Evolutionary conservation across 2,113 vertebrate species (phyloP).

Genomic region (Astatotilapia flaviijosephi): DNA sequence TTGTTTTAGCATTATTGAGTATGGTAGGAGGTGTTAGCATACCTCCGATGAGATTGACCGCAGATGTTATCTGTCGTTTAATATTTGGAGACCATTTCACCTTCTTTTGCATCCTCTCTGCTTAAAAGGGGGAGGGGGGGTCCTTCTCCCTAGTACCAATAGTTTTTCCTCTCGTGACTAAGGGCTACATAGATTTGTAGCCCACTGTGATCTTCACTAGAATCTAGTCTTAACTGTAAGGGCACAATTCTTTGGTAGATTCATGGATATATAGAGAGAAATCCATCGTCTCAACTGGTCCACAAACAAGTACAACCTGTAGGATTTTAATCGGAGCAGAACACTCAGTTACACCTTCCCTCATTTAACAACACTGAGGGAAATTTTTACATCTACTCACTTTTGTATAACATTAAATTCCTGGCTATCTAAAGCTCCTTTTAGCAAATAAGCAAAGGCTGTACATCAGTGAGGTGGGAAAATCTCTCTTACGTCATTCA

Average conservation of each 20-base stretch:
- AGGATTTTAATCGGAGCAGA: not conserved
- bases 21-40: not conserved
- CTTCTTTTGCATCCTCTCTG: not conserved
- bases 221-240: not conserved
- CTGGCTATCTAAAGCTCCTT: not conserved
- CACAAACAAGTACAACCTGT: not conserved
- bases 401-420: not conserved
- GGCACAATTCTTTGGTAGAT: not conserved
- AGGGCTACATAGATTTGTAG: not conserved
- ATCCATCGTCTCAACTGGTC: not conserved
- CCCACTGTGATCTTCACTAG: not conserved
- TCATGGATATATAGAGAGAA: not conserved
- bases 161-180: not conserved
- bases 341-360: not conserved
- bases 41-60: not conserved
- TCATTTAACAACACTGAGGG: not conserved
- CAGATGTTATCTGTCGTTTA: not conserved
- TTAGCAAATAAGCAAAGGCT: not conserved
- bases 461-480: not conserved
- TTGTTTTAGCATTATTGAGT: not conserved
- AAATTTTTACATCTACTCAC: not conserved
- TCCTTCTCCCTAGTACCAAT: not conserved
- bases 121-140: accelerated
- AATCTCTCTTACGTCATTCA: not conserved
- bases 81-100: not conserved